Conservation (phyloP, 2,888 invertebrate genomes). For the Tubulanus polymorphus region DNA sequence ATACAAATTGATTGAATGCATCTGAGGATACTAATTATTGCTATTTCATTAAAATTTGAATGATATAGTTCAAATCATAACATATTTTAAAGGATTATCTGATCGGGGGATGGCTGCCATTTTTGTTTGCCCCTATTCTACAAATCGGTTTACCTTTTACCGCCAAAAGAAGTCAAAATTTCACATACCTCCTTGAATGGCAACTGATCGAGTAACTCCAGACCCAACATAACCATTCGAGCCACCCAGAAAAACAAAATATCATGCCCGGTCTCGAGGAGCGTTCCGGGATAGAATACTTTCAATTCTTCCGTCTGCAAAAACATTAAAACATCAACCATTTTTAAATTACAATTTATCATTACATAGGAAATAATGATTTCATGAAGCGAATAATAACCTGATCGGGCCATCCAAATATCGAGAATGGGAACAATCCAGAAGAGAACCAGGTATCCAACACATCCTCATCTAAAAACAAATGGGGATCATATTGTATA, state of each 20-base stretch:
- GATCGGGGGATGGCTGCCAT: too few relatives aligned
- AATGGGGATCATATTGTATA: conserved; percentile 2
- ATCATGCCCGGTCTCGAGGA: conserved; percentile 94
- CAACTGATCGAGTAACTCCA: conserved; percentile 79
- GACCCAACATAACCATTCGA: conserved; percentile 96
- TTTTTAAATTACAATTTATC: conserved; percentile 11
- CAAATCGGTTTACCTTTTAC: too few relatives aligned
- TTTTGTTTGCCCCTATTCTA: too few relatives aligned
- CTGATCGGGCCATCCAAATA: conserved; percentile 92
- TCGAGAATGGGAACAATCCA: conserved; percentile 90
- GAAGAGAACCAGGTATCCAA: conserved; percentile 99
- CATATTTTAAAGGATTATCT: too few relatives aligned
- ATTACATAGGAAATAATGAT: conserved; percentile 1
- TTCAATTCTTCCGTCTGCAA: conserved; percentile 62
- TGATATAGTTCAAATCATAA: too few relatives aligned
- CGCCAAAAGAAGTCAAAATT: neutral
- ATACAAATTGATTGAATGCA: too few relatives aligned
- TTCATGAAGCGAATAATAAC: conserved; percentile 23
- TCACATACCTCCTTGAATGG: conserved; percentile 71
- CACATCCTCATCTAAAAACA: conserved; percentile 79
- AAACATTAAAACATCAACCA: neutral
- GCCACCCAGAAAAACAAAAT: conserved; percentile 99
- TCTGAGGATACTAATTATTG: too few relatives aligned
- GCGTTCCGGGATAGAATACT: conserved; percentile 83
- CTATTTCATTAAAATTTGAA: too few relatives aligned